These are phyloP conservation scores for Hemiprocne comata DNA, from an alignment of 2,113 vertebrate species.

Conservation along the genomic window DNA sequence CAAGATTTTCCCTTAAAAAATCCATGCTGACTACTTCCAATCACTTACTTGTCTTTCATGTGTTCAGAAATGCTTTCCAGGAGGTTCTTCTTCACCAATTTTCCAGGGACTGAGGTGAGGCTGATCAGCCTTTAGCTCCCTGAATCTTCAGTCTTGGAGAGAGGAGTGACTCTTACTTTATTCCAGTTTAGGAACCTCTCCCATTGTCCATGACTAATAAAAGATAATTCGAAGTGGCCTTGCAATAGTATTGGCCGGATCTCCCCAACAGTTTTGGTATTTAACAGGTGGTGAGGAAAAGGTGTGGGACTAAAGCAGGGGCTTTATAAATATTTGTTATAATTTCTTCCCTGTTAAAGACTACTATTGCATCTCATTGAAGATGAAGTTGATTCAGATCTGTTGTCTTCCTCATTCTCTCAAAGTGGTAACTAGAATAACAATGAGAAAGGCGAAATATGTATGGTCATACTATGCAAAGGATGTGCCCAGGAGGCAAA, in stretches of 20 bases:
- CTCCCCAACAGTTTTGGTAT: neutral
- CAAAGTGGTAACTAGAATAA: neutral
- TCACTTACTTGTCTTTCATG: too few species aligned
- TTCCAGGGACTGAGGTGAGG: too few species aligned
- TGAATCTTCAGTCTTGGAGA: neutral
- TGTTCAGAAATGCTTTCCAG: too few species aligned
- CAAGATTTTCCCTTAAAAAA: too few species aligned
- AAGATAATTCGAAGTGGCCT: neutral
- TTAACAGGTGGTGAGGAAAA: neutral
- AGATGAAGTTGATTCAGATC: neutral
- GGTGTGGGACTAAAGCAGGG: neutral
- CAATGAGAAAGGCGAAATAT: neutral
- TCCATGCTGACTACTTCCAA: too few species aligned
- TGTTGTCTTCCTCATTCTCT: neutral
- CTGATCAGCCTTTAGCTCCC: too few species aligned
- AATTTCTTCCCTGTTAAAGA: neutral
- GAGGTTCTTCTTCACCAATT: too few species aligned
- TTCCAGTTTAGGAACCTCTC: neutral
- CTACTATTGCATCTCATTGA: neutral
- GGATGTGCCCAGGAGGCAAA: rapidly evolving
- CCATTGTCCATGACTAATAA: neutral
- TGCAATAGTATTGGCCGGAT: neutral
- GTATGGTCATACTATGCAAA: neutral
- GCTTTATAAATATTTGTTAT: neutral
- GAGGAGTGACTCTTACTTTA: neutral